A percentile compares a stretch with the other conserved stretches of the same genome.
Evolutionary conservation across 2,888 invertebrate species (phyloP).

Genomic region (Protodeltote pygarga): DNA sequence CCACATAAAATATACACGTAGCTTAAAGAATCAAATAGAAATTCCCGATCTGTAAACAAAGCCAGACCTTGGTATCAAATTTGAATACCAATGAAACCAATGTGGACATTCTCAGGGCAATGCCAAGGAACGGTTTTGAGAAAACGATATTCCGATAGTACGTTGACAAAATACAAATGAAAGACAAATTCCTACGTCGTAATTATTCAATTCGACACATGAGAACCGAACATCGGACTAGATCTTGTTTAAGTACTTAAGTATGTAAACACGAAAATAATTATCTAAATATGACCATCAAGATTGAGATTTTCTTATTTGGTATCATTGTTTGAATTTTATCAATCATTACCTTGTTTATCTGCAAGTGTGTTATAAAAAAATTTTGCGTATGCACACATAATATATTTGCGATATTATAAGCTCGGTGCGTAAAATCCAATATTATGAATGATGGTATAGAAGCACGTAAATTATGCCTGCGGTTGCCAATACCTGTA

Average conservation of each 20-base stretch:
- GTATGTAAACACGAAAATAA: not conserved
- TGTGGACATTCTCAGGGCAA: conserved; percentile 74
- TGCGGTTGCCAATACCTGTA: conserved; percentile 55
- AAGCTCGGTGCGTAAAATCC: conserved; percentile 28
- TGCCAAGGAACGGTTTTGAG: conserved; percentile 82
- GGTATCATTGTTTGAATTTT: not conserved
- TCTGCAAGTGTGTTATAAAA: not conserved
- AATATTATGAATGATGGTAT: conserved; percentile 42
- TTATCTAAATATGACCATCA: too few species aligned
- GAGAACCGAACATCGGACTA: conserved; percentile 65
- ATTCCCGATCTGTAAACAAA: conserved; percentile 75
- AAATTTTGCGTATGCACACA: too few species aligned
- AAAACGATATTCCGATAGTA: conserved; percentile 82
- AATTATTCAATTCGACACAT: conserved; percentile 75
- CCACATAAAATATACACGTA: conserved; percentile 47
- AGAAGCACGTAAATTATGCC: conserved; percentile 47
- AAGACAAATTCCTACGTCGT: conserved; percentile 73
- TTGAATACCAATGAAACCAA: conserved; percentile 73
- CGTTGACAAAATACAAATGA: conserved; percentile 74
- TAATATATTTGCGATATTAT: too few species aligned
- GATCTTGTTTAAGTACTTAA: conserved; percentile 7
- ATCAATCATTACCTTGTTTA: not conserved
- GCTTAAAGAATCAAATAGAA: conserved; percentile 63
- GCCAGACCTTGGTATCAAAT: conserved; percentile 50
- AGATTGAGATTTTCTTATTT: too few species aligned